These are phyloP conservation scores for Drosophila serrata DNA, from an alignment of 1,140 invertebrate genomes.

Conservation along the genomic window DNA sequence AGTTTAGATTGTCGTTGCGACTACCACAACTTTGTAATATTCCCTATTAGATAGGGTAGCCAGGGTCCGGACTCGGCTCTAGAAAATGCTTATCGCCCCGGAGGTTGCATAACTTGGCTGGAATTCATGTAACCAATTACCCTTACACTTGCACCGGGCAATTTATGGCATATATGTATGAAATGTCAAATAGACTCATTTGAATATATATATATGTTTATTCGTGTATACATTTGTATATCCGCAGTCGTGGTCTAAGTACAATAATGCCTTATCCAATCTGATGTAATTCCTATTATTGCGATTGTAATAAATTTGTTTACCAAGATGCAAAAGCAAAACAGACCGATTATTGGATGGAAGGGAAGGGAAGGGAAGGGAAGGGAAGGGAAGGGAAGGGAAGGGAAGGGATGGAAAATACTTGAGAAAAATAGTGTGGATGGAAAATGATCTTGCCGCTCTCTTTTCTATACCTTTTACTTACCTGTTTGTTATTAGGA, in stretches of 20 bases:
- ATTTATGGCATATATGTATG: conserved; percentile 42
- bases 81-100: conserved; percentile 18
- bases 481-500: conserved; percentile 1
- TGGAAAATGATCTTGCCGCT: conserved; percentile 15
- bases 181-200: conserved; percentile 10
- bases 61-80: conserved; percentile 1
- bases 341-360: conserved; percentile 5
- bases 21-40: conserved; percentile 42
- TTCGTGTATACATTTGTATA: background rate
- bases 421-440: conserved; percentile 34
- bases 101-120: conserved; percentile 52
- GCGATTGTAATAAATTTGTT: conserved; percentile 60
- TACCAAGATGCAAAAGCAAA: conserved; percentile 37
- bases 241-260: conserved; percentile 5
- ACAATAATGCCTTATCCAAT: conserved; percentile 33
- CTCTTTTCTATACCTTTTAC: background rate
- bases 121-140: conserved; percentile 26
- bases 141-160: conserved; percentile 1
- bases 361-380: too few relatives aligned
- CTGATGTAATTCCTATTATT: conserved; percentile 68
- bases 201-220: background rate
- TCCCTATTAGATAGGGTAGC: conserved; percentile 4
- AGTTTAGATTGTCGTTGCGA: conserved; percentile 8
- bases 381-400: too few relatives aligned
- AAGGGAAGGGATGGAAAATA: conserved; percentile 18